These are phyloP conservation scores for Apodemus agrarius DNA, from an alignment of 2,797 vertebrate species.

Conservation along the genomic window DNA sequence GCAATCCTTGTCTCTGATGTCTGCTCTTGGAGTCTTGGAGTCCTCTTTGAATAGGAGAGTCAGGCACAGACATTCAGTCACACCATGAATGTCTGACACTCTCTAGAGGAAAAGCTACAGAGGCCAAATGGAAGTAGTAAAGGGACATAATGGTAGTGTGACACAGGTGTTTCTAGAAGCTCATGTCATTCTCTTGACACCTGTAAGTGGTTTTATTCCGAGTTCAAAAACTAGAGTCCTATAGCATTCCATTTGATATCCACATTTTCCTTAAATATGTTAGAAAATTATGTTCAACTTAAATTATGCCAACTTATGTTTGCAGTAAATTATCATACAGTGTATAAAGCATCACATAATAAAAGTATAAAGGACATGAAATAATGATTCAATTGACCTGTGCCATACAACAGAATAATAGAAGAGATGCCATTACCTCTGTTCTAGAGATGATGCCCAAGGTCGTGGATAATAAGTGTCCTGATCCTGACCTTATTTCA, in stretches of 20 bases:
- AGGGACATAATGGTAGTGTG: neutral
- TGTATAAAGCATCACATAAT: slow-evolving; percentile 22
- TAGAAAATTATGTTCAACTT: slow-evolving; percentile 23
- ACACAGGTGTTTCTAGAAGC: slow-evolving; percentile 45
- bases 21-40: neutral
- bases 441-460: neutral
- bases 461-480: neutral
- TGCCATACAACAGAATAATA: neutral
- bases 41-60: neutral
- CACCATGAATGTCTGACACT: neutral
- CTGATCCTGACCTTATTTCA: neutral
- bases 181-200: neutral
- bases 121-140: neutral
- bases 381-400: slow-evolving; percentile 13
- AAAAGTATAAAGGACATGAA: slow-evolving; percentile 32
- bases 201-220: neutral
- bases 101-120: neutral
- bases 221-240: slow-evolving; percentile 33
- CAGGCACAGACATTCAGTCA: neutral
- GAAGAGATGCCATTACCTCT: slow-evolving; percentile 15
- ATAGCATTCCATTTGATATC: slow-evolving; percentile 16
- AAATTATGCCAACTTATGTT: slow-evolving; percentile 48
- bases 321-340: slow-evolving; percentile 53
- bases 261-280: slow-evolving; percentile 61
- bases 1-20: neutral